Evolutionary conservation across 1,140 invertebrate genomes (phyloP).

Genomic region (Bombus vancouverensis): DNA sequence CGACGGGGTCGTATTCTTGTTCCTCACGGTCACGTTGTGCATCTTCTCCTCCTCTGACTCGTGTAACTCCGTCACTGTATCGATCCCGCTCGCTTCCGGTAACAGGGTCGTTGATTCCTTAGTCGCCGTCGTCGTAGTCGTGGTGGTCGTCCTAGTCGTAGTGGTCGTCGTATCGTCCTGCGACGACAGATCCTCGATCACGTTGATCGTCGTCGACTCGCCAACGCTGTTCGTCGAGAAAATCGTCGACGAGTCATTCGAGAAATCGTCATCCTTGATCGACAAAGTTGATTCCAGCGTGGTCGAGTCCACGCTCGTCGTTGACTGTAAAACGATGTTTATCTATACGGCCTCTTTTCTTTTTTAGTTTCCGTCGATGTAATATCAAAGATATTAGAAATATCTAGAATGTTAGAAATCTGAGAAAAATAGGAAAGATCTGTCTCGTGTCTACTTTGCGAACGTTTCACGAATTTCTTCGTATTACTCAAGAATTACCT

Average conservation of each 20-base stretch:
- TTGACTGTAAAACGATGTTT: conserved; percentile 49
- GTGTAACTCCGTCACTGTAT: conserved; percentile 7
- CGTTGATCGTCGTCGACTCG: conserved; percentile 44
- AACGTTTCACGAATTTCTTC: neutral
- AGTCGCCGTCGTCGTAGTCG: conserved; percentile 47
- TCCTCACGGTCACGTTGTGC: conserved; percentile 43
- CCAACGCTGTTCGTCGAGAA: conserved; percentile 57
- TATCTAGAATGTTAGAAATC: neutral
- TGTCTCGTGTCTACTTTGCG: no score
- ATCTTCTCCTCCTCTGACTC: conserved; percentile 25
- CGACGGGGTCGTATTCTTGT: conserved; percentile 26
- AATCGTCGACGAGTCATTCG: conserved; percentile 62
- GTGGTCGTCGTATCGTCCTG: conserved; percentile 59
- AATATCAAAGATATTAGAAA: neutral
- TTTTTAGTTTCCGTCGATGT: no score
- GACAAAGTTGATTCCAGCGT: conserved; percentile 40
- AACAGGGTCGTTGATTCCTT: conserved; percentile 36
- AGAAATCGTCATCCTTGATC: conserved; percentile 33
- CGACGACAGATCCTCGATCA: conserved; percentile 61
- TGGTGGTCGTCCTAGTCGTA: conserved; percentile 53
- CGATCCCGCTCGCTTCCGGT: conserved; percentile 49
- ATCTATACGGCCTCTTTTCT: neutral
- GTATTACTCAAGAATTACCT: conserved; percentile 37
- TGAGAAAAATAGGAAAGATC: neutral
- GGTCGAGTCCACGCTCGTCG: conserved; percentile 55